phyloP scores from a whole-genome alignment of 2,888 invertebrate species.

The Catocala sponsa region DNA sequence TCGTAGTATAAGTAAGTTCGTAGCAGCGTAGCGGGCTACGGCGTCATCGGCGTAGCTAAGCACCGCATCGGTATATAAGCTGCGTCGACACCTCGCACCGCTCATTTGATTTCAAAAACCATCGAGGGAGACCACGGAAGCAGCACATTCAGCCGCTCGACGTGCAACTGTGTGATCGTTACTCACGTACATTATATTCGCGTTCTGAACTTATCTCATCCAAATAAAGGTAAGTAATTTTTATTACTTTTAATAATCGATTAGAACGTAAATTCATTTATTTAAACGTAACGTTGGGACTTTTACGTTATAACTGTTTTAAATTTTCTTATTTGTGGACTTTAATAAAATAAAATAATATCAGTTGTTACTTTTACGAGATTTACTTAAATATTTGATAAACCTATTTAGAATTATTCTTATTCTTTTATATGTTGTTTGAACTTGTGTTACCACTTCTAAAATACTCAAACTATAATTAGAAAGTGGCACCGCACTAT shows the following conservation, averaged over 20 bases:
- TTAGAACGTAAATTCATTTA: background rate
- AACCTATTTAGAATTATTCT: too few relatives aligned
- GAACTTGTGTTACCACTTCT: background rate
- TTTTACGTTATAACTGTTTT: too few relatives aligned
- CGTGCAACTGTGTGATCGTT: slow-evolving; percentile 30
- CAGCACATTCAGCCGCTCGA: slow-evolving; percentile 38
- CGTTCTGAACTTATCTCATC: slow-evolving; percentile 18
- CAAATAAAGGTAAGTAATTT: slow-evolving; percentile 37
- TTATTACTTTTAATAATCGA: background rate
- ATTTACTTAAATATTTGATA: too few relatives aligned
- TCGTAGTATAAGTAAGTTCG: slow-evolving; percentile 7
- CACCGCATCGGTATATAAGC: slow-evolving; percentile 74
- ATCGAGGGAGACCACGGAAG: slow-evolving; percentile 65
- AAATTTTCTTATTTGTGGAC: too few relatives aligned
- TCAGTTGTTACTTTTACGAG: too few relatives aligned
- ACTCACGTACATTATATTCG: slow-evolving; percentile 11
- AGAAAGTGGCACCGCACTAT: slow-evolving; percentile 18
- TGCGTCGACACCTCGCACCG: slow-evolving; percentile 62
- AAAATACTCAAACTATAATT: background rate
- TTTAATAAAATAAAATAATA: too few relatives aligned
- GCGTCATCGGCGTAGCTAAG: slow-evolving; percentile 55
- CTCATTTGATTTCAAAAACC: slow-evolving; percentile 79
- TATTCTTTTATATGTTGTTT: too few relatives aligned
- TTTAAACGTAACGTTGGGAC: too few relatives aligned
- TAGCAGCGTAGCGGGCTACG: slow-evolving; percentile 53